Base-by-base conservation (phyloP, 30 jellyfish, hydroid and myxozoan species). In the Aurelia aurita region DNA sequence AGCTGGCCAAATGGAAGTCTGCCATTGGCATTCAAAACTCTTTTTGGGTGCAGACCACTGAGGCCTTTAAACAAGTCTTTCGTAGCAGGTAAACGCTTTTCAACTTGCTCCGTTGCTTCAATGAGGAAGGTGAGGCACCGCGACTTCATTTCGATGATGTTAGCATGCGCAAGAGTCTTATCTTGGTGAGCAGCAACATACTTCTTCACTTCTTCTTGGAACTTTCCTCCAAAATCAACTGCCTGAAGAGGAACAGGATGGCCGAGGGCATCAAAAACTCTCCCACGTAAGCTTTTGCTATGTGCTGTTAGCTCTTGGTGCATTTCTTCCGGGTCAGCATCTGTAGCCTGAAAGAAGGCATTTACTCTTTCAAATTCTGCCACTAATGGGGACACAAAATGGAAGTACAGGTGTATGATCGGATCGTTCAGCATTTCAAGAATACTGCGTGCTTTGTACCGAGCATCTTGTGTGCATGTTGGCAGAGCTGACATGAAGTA, bases 51-150 rank as follows among this genome's bases (percentile, higher is more conserved):
- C 76, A 31, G 59, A 43, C 16, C 22, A 49, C 57, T 55, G 51
- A 72, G 49, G 21, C 85, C 89, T 84, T 84, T 84, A 69, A 84
- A 84, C 25, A 77, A 63, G 53, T 75, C 86, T 66, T 35, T 14
- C 31, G 94, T 58, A 43, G 58, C 29, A 19, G 94, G 93, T 19
- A 86, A 60, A 54, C 95, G 68, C 59, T 80, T 35, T 10, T 80
- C 58, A 20, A 88, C 95, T 57, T 88, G 97, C 72, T 69, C 82
- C 45, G 58, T 22, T 12, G 95, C 97, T 71, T 88, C 97, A 35
- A 34, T 73, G 12, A 79, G 77, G 32, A 79, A 60, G 15, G 26
- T 25, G 34, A 80, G 73, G 55, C 97, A 88, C 26, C 90, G 55
- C 44, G 53, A 68, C 79, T 86, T 26, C 14, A 86, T 77, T 54